Evolutionary conservation across 2,113 vertebrate species (phyloP).

Genomic region (Mirza zaza): DNA sequence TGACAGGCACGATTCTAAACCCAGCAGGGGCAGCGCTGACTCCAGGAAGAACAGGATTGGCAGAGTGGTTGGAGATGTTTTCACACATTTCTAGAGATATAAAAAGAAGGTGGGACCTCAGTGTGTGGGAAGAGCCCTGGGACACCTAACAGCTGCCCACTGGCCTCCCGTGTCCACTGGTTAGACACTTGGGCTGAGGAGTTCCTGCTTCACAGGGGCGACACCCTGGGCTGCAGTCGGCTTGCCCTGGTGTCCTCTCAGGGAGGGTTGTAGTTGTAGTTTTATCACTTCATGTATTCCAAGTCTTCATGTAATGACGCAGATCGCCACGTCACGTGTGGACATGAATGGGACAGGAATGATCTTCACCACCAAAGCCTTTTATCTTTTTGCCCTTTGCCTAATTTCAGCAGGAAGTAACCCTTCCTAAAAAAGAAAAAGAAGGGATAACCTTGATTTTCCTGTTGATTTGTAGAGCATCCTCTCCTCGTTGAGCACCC

Average conservation of each 20-base stretch:
- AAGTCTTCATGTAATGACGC: background rate
- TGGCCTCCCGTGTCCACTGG: background rate
- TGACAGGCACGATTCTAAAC: accelerated
- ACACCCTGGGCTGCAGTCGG: accelerated
- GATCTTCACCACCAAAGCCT: background rate
- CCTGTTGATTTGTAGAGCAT: background rate
- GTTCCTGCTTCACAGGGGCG: accelerated
- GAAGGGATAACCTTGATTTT: background rate
- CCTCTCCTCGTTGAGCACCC: background rate
- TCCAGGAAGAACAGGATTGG: accelerated
- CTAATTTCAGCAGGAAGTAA: background rate
- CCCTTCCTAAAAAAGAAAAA: background rate
- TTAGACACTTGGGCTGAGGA: accelerated
- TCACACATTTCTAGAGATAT: too few relatives aligned
- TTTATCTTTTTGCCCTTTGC: background rate
- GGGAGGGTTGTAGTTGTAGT: too few relatives aligned
- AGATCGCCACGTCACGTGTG: too few relatives aligned
- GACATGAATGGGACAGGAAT: too few relatives aligned
- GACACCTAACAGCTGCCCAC: background rate
- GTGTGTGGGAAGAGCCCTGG: background rate
- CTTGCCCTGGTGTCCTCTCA: background rate
- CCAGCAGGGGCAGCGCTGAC: accelerated
- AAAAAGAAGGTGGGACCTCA: accelerated
- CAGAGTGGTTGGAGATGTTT: accelerated
- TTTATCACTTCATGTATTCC: background rate